phyloP scores from a whole-genome alignment of 2,113 vertebrate genomes.

The Rhinolophus sinicus region DNA sequence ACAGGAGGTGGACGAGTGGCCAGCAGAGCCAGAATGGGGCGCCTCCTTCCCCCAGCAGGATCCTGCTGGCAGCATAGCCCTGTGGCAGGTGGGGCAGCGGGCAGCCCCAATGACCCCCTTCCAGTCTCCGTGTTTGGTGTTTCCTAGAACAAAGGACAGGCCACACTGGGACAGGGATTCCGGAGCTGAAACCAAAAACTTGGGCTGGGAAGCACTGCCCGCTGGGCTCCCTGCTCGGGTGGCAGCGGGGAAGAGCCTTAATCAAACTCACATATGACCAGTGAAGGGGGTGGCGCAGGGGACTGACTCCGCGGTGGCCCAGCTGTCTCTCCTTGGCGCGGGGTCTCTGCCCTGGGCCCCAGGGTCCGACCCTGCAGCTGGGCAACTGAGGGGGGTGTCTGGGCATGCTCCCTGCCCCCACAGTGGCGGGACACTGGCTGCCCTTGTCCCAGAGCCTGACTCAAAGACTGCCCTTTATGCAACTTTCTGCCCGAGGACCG shows the following conservation, averaged over 20 bases:
- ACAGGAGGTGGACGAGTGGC: background rate
- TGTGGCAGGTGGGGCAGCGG: background rate
- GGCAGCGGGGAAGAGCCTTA: constrained; percentile 50
- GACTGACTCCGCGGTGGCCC: background rate
- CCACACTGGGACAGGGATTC: constrained; percentile 62
- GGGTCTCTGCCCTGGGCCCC: background rate
- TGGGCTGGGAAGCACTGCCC: background rate
- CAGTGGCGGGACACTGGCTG: background rate
- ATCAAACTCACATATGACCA: constrained; percentile 73
- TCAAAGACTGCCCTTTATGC: constrained; percentile 29
- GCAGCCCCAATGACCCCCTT: background rate
- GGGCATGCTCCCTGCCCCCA: background rate
- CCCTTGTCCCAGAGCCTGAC: background rate
- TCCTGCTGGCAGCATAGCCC: accelerated
- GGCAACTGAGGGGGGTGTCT: background rate
- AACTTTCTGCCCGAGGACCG: constrained; percentile 50
- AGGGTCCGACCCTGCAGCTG: background rate
- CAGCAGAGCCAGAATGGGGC: accelerated
- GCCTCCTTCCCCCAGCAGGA: background rate
- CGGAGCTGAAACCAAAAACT: constrained; percentile 82
- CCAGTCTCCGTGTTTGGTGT: constrained; percentile 36
- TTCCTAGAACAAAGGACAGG: constrained; percentile 84
- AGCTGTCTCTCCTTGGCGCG: accelerated
- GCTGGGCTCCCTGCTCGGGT: constrained; percentile 11
- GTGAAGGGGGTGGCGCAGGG: accelerated